These are phyloP conservation scores for Solenopsis invicta DNA, from an alignment of 1,140 invertebrate species.

Conservation along the genomic window DNA sequence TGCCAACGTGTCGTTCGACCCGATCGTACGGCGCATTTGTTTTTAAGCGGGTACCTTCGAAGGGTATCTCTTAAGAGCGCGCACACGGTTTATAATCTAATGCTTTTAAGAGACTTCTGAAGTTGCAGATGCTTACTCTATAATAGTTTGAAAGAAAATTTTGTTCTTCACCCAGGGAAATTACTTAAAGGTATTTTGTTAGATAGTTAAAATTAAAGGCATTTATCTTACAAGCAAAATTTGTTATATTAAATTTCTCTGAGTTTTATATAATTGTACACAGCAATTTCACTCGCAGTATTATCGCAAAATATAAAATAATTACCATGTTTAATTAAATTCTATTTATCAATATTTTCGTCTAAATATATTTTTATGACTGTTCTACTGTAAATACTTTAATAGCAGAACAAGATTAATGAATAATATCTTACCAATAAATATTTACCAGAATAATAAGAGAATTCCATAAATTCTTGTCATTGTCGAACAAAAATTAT, in stretches of 20 bases:
- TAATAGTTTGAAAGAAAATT: neutral
- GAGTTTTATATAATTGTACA: too few species aligned
- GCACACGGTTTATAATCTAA: neutral
- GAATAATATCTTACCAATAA: neutral
- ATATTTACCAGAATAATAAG: too few species aligned
- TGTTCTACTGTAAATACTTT: too few species aligned
- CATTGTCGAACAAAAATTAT: neutral
- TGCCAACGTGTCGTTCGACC: conserved; percentile 34
- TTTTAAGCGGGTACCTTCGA: conserved; percentile 19
- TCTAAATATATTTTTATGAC: neutral
- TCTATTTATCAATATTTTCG: neutral
- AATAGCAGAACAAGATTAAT: neutral
- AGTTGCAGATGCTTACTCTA: neutral
- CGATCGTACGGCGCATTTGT: conserved; percentile 7
- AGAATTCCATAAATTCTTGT: conserved; percentile 8
- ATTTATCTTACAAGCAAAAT: neutral
- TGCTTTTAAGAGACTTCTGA: conserved; percentile 7
- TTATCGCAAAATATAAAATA: neutral
- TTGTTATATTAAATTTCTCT: neutral
- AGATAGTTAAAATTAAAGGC: neutral
- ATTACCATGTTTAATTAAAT: conserved; percentile 8
- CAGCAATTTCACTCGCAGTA: neutral
- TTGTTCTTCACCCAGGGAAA: neutral
- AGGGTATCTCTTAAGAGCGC: conserved; percentile 1
- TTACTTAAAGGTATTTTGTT: neutral